A percentile compares a stretch with the other conserved stretches of the same genome.
Evolutionary conservation across 1,140 invertebrate species (phyloP).

Genomic region (Drosophila grimshawi): DNA sequence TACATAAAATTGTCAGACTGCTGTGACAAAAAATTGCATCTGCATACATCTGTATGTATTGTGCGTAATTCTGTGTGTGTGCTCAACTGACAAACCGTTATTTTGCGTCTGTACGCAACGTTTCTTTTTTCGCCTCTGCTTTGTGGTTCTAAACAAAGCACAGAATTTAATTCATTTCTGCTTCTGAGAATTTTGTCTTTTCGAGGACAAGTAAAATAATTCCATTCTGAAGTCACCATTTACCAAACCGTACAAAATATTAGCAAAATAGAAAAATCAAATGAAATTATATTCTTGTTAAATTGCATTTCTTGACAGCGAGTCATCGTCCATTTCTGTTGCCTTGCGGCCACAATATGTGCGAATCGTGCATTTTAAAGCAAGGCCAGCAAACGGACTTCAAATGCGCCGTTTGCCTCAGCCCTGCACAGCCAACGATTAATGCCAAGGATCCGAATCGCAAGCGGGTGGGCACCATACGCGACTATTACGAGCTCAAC

Average conservation of each 20-base stretch:
- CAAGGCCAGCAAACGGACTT: constrained; percentile 39
- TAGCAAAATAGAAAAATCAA: no score
- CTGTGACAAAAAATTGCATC: background rate
- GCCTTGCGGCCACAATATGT: constrained; percentile 69
- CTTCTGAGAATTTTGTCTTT: background rate
- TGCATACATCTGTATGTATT: background rate
- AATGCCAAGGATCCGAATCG: constrained; percentile 27
- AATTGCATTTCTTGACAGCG: constrained; percentile 2
- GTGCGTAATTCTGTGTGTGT: background rate
- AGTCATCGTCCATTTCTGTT: constrained; percentile 64
- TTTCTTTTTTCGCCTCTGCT: constrained; percentile 3
- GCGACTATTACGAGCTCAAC: constrained; percentile 65
- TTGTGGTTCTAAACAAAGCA: background rate
- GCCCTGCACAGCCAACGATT: constrained; percentile 37
- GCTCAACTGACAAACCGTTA: constrained; percentile 18
- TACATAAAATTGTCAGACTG: background rate
- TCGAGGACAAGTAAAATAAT: background rate
- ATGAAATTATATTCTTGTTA: no score
- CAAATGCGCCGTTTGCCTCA: constrained; percentile 55
- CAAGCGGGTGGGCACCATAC: constrained; percentile 20
- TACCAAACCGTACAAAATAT: no score
- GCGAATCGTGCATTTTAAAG: constrained; percentile 62
- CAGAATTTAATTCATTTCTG: no score
- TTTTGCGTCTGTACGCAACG: constrained; percentile 10
- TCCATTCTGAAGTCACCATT: background rate